phyloP scores from a whole-genome alignment of 1,140 invertebrate species.

The Hycleus phaleratus region DNA sequence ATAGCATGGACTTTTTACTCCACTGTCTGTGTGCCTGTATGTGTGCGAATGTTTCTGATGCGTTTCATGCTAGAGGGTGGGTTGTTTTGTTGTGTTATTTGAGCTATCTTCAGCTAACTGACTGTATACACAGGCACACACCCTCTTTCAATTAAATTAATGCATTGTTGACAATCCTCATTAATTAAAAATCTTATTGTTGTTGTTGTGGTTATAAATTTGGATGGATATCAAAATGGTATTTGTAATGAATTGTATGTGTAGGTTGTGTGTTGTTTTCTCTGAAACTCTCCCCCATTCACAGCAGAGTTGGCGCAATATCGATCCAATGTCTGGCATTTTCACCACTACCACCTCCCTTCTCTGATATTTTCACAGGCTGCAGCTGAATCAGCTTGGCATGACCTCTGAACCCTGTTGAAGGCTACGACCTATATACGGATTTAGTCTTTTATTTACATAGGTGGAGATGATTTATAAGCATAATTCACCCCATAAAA shows the following conservation, averaged over 20 bases:
- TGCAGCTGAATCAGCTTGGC: conserved; percentile 15
- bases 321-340: conserved; percentile 8
- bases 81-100: no score
- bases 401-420: conserved; percentile 19
- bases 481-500: no score
- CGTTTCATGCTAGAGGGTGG: no score
- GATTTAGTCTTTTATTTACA: no score
- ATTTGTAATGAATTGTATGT: background rate
- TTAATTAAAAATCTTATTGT: background rate
- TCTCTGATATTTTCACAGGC: background rate
- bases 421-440: conserved; percentile 19
- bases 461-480: no score
- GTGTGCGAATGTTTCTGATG: no score
- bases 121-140: no score
- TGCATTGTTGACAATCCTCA: no score
- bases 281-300: conserved; percentile 2
- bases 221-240: background rate
- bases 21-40: no score
- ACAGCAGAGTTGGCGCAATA: conserved; percentile 7
- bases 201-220: background rate
- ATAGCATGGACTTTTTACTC: no score
- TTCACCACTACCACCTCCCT: conserved; percentile 6
- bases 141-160: no score
- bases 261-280: background rate
- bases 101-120: no score